Conservation (phyloP, 1,140 invertebrate genomes). For the Heterodera schachtii region DNA sequence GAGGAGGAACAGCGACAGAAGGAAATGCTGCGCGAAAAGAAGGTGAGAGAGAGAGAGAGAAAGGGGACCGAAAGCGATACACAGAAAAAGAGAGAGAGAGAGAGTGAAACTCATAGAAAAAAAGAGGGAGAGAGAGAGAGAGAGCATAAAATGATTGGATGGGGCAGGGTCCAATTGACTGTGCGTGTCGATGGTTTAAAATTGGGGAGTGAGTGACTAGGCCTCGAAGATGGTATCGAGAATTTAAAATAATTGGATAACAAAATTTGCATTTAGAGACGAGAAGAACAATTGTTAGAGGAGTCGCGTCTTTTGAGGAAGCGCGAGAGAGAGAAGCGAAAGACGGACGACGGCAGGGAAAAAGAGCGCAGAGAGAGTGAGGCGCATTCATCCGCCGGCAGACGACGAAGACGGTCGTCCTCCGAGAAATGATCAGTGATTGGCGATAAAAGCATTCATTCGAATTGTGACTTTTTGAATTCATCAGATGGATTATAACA, state of each 20-base stretch:
- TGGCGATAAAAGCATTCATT: neutral
- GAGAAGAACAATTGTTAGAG: constrained; percentile 32
- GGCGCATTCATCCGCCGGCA: neutral
- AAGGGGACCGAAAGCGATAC: too few relatives aligned
- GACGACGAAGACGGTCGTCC: constrained; percentile 25
- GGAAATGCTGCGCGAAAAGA: constrained; percentile 43
- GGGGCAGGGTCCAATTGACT: too few relatives aligned
- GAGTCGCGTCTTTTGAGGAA: constrained; percentile 29
- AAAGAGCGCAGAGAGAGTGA: constrained; percentile 19
- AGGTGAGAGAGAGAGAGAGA: constrained; percentile 1
- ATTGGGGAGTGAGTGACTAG: too few relatives aligned
- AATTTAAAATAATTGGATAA: too few relatives aligned
- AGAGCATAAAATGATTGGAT: too few relatives aligned
- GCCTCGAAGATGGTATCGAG: too few relatives aligned
- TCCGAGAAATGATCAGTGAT: neutral
- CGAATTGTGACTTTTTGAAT: too few relatives aligned
- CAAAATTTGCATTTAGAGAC: constrained; percentile 19
- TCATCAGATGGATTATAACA: constrained; percentile 6
- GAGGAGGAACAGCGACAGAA: constrained; percentile 54
- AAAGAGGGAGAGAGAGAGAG: too few relatives aligned
- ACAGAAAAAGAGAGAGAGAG: too few relatives aligned
- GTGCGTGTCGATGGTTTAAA: too few relatives aligned
- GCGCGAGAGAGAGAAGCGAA: constrained; percentile 29
- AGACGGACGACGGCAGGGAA: constrained; percentile 8
- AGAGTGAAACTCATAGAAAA: too few relatives aligned